Base-by-base conservation (phyloP, 2,797 vertebrate genomes). In the Steatocranus sp. region DNA sequence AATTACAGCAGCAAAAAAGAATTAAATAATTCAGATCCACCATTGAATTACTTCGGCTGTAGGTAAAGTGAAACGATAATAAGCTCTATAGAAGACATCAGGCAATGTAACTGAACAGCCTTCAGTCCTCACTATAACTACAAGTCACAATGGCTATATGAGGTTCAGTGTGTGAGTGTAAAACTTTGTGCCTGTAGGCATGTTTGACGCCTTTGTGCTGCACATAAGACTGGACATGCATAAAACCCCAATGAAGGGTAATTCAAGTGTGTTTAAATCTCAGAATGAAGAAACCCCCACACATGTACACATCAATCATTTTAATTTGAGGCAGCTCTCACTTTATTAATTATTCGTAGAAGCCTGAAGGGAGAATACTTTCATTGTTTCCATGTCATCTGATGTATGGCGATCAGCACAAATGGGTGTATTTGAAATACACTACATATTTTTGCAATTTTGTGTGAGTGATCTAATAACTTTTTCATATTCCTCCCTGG, bases 61-160 rank as follows among this genome's bases (percentile, higher is more conserved):
- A 43, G 61, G 15, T 70, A 18, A 73, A 79, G 41, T 43, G 66
- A 80, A 89, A 80, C 8, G 36, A 74, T 81, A 84, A 90, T 89
- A 83, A 83, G 75, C 54, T 79, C 38, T 61, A 11, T 6, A 20
- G 80, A 81, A 83, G 51, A 81, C 12, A 68, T 76, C 48, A 66
- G 75, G 82, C 58, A 76, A 78, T 50, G 58, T 63, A 73, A 78
- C 17, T 32, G n/a, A 53, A 48, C 46, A 56, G 77, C 76, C 70
- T 46, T 36, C 17, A 75, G 61, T 80, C 79, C 88, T 89, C 82
- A 88, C 90, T 91, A 90, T 78, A 87, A 66, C 66, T 76, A 66
- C 3, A 2, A 84, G 86, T 79, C 77, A 49, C 77, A 50, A 20
- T 74, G 82, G 77, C 82, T 68, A 81, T 66, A 49, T 74, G 70